Conservation (phyloP, 37 sponge, comb jelly and placozoan species). For the Chondrilla cf. caribensis region DNA sequence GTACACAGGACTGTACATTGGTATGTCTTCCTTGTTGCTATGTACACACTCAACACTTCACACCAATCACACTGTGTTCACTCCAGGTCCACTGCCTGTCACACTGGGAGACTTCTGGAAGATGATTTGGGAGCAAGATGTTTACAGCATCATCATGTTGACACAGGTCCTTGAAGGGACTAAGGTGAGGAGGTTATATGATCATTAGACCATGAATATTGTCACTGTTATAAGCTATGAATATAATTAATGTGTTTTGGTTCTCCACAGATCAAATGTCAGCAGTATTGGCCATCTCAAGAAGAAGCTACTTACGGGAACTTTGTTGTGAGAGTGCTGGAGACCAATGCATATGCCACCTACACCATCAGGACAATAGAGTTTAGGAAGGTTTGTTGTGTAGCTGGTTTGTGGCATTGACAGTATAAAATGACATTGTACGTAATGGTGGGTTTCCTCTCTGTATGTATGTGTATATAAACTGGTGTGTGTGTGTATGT, state of each 20-base stretch:
- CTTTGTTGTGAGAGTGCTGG: slow-evolving; percentile 43
- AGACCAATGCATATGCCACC: slow-evolving; percentile 39
- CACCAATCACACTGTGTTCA: no score
- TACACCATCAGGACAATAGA: slow-evolving; percentile 41
- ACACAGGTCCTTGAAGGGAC: slow-evolving; percentile 17
- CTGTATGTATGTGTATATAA: slow-evolving; percentile 9
- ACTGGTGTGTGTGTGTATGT: no score
- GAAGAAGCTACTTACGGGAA: slow-evolving; percentile 31
- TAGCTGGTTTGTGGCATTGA: no score
- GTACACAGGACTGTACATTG: neutral
- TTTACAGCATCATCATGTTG: neutral
- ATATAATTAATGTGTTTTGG: neutral
- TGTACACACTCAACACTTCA: neutral
- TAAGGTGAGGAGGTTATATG: neutral
- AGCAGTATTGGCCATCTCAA: slow-evolving; percentile 70
- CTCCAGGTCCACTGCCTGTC: slow-evolving; percentile 4
- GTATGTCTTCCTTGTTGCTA: neutral
- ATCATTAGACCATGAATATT: neutral
- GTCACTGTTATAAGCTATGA: neutral
- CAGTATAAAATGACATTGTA: no score
- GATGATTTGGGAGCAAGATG: slow-evolving; percentile 24
- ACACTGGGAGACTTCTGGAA: slow-evolving; percentile 21
- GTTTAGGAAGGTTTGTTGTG: slow-evolving; percentile 39
- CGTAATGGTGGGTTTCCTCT: neutral
- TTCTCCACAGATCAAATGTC: slow-evolving; percentile 56